phyloP scores from a whole-genome alignment of 2,113 vertebrate species.

The Pontoporia blainvillei region DNA sequence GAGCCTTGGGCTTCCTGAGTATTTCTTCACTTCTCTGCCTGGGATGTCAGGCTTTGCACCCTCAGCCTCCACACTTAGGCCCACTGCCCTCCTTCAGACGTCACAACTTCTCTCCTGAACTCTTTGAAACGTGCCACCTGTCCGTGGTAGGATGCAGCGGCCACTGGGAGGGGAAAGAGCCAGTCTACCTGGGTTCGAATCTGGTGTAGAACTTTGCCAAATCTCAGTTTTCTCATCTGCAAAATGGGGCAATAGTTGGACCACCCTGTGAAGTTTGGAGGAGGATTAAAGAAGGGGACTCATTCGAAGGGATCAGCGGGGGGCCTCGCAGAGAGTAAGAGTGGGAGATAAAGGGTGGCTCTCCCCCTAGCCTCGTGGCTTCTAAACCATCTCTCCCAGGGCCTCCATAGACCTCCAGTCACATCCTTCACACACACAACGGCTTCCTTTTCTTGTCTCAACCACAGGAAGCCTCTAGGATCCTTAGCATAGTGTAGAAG shows the following conservation, averaged over 20 bases:
- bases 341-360: neutral
- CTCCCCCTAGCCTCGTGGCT: neutral
- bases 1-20: neutral
- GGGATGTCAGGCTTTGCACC: neutral
- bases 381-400: fast-evolving
- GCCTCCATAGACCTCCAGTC: fast-evolving
- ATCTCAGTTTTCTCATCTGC: neutral
- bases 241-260: neutral
- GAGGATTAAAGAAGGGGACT: neutral
- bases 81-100: neutral
- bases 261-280: neutral
- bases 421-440: too few species aligned
- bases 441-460: neutral
- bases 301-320: neutral
- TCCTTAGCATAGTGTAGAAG: fast-evolving
- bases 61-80: neutral
- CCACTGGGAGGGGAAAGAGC: neutral
- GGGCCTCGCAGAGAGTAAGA: neutral
- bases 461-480: neutral
- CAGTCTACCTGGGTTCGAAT: neutral
- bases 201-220: neutral
- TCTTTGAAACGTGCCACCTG: neutral
- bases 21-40: neutral
- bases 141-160: neutral
- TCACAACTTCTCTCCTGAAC: neutral